Percentiles rank a stretch among this genome's conserved stretches.
Evolutionary conservation across 2,797 vertebrate species (phyloP).

Genomic region (Hypotaenidia philippensis): DNA sequence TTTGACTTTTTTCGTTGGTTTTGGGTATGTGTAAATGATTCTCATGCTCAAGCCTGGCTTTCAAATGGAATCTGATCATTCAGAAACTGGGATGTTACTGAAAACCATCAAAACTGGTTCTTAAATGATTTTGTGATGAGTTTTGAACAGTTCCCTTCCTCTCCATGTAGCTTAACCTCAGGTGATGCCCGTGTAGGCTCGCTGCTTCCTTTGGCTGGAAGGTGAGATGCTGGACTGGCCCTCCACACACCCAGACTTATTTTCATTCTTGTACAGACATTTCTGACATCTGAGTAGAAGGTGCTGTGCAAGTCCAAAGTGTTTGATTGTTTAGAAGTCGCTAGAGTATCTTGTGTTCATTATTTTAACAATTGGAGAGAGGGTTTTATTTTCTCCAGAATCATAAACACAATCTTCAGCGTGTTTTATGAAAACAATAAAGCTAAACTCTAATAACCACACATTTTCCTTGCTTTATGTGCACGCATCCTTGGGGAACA

Average conservation of each 20-base stretch:
- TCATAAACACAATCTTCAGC: conserved; percentile 60
- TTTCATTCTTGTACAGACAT: neutral
- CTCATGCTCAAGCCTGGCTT: neutral
- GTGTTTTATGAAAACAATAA: conserved; percentile 78
- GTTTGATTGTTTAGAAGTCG: conserved; percentile 66
- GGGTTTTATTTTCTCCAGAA: conserved; percentile 68
- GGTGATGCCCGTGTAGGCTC: neutral
- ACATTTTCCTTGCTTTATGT: conserved; percentile 71
- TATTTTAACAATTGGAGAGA: conserved; percentile 70
- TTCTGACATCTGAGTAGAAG: neutral
- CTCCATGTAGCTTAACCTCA: fast-evolving
- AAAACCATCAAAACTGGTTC: neutral
- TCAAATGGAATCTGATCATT: neutral
- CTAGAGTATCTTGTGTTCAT: conserved; percentile 53
- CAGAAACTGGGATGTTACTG: neutral
- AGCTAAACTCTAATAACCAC: conserved; percentile 68
- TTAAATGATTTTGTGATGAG: neutral
- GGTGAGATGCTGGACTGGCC: neutral
- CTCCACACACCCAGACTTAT: neutral
- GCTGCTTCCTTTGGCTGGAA: neutral
- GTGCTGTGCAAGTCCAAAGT: neutral
- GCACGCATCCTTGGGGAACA: conserved; percentile 65
- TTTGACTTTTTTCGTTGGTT: neutral
- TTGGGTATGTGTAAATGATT: neutral
- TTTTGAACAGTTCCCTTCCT: neutral